Conservation (phyloP, 2,113 vertebrate species). For the Apteryx mantelli region DNA sequence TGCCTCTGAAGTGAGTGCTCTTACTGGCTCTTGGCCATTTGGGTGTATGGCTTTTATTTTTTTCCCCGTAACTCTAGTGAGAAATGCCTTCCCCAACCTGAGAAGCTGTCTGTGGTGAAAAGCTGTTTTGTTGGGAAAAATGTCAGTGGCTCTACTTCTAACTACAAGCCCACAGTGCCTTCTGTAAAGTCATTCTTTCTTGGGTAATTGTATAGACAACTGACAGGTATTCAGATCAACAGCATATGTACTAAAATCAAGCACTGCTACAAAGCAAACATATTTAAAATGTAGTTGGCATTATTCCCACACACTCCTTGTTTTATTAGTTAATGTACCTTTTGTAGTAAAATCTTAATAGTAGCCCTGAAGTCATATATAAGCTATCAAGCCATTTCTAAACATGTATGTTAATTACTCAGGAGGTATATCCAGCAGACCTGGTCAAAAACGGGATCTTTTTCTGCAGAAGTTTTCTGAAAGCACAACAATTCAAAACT, state of each 20-base stretch:
- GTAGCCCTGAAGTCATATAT: not conserved
- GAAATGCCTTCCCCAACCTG: not conserved
- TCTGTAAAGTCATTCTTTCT: not conserved
- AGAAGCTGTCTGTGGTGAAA: not conserved
- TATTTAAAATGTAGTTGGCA: not conserved
- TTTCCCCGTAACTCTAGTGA: not conserved
- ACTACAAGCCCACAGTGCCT: not conserved
- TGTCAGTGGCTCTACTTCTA: not conserved
- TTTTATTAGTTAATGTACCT: not conserved
- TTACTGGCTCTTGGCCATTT: not conserved
- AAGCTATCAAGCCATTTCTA: not conserved
- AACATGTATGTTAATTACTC: not conserved
- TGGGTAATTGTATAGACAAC: not conserved
- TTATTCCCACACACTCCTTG: not conserved
- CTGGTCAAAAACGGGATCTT: not conserved
- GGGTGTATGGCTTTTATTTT: not conserved
- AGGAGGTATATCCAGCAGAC: not conserved
- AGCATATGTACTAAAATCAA: not conserved
- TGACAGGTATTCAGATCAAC: not conserved
- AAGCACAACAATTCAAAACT: not conserved
- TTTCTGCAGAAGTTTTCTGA: not conserved
- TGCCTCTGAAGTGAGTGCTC: not conserved
- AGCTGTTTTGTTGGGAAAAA: not conserved
- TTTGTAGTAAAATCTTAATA: not conserved
- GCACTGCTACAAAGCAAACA: not conserved